Base-by-base conservation (phyloP, 2,888 invertebrate genomes). In the Meliscaeva auricollis region DNA sequence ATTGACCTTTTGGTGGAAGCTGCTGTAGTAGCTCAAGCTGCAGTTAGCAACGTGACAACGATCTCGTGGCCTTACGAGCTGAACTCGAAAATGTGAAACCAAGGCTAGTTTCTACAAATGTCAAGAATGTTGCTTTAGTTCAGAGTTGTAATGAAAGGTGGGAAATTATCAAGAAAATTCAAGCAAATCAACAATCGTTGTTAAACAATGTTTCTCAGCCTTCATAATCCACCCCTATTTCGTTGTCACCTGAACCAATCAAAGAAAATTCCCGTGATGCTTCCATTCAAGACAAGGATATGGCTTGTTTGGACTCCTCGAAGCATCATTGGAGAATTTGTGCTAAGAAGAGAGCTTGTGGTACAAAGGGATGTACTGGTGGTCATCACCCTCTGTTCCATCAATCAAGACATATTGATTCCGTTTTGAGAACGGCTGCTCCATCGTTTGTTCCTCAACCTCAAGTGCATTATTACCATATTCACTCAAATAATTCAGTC, bases 291-390 rank as follows among this genome's bases (percentile, higher is more conserved):
- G 35, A 11, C 3, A 8, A 56, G 0, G 56, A 56, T 17, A 56
- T 35, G 56, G 35, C 72, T 11, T 72, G 72, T 30, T 26, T 72
- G 15, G 48, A 72, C 11, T 7, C 35, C 0, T 9, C 48, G 3
- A 46, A 72, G 13, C 72, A 72, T 11, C 4, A 50, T 8, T 72
- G 72, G 50, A 48, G 50, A 22, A 3, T 15, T 5, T 72, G 60
- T 7, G 60, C 48, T 2, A 72, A 48, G n/a, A 60, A 35, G 26
- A 46, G 38, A 35, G 26, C 58, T 3, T 60, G 60, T 17, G 72
- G 60, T 3, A 1, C n/a, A 1, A 26, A 38, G 15, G 60, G 38
- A 1, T 72, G 35, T 26, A 0, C 17, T 4, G 38, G 72, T 6
- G 60, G 35, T 8, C 38, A 26, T 9, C 9, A 46, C n/a, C 58